Evolutionary conservation across 2,888 invertebrate species (phyloP).

Genomic region (Elmis aenea): DNA sequence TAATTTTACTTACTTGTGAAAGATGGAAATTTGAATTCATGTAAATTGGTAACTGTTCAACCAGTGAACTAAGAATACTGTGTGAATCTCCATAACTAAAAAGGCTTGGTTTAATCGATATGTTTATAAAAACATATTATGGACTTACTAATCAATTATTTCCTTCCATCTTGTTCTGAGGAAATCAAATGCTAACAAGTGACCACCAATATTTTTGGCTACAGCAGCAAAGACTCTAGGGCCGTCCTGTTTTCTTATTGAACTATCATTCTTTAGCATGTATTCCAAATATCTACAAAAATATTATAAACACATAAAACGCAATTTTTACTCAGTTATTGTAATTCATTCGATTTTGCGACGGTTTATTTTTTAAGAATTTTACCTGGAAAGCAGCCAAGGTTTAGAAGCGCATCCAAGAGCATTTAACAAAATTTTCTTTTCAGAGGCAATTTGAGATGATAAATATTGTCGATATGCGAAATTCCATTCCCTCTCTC

Average conservation of each 20-base stretch:
- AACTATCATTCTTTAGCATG: conserved; percentile 41
- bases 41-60: conserved; percentile 49
- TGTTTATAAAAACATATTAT: not conserved
- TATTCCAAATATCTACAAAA: conserved; percentile 37
- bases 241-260: conserved; percentile 60
- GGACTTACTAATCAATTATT: conserved; percentile 45
- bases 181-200: conserved; percentile 58
- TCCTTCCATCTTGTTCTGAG: conserved; percentile 49
- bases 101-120: conserved; percentile 3
- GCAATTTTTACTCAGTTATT: not conserved
- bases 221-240: conserved; percentile 54
- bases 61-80: conserved; percentile 51
- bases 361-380: not conserved
- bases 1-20: conserved; percentile 40
- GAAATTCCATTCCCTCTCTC: conserved; percentile 63
- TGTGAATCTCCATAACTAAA: conserved; percentile 54
- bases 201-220: conserved; percentile 54
- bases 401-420: conserved; percentile 53
- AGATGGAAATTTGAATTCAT: conserved; percentile 50
- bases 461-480: conserved; percentile 52
- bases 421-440: conserved; percentile 53
- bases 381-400: conserved; percentile 54
- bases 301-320: conserved; percentile 15
- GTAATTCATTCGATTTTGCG: not conserved
- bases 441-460: conserved; percentile 55